Evolutionary conservation across 2,113 vertebrate species (phyloP), one percentile per base, ranked within the genome.

Genomic region (Apodemus sylvaticus): DNA sequence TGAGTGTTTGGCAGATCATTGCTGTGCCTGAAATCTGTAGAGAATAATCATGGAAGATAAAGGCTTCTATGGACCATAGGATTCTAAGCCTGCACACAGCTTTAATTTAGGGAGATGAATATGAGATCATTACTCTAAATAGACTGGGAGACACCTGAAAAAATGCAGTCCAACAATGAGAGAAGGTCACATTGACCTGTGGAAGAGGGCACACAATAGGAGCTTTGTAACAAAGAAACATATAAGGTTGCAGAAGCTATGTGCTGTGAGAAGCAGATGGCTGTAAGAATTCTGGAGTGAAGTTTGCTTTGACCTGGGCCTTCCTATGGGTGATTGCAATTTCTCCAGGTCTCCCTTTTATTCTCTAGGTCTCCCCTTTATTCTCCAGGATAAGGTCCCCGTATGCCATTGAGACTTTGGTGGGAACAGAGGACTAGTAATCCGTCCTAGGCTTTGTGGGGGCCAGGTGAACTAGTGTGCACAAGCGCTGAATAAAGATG

Each of bases 181-280:
- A 60, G 60, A 88, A 86, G 34, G 5, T 0, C 53, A 26, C 34
- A 3, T 13, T n/a, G 14, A 26, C 60, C 2, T 55, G 8, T 31
- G 53, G 19, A 79, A 70, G 42, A 39, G 3, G 0, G 2, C 7
- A 2, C 1, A 1, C 2, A 29, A 26, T 22, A n/a, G 16, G 39
- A 83, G 20, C 26, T 62, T 42, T 39, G 36, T 29, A 64, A 12
- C 16, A 70, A 68, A 24, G 68, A 24, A 6, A 24, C 29, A 10
- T 1, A 17, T 24, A 6, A 11, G 29, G 2, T 45, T 86, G 74
- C 31, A 20, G 39, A 66, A 48, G 34, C 19, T 20, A 53, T 3
- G 2, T 62, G 45, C 53, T 64, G 5, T 58, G 17, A 83, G 51
- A 78, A 0, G 55, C 51, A 13, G 7, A 3, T 12, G 16, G 34